A percentile compares a stretch with the other conserved stretches of the same genome.
phyloP scores from a whole-genome alignment of 2,797 vertebrate species.

The Sebastolobus altivelis region DNA sequence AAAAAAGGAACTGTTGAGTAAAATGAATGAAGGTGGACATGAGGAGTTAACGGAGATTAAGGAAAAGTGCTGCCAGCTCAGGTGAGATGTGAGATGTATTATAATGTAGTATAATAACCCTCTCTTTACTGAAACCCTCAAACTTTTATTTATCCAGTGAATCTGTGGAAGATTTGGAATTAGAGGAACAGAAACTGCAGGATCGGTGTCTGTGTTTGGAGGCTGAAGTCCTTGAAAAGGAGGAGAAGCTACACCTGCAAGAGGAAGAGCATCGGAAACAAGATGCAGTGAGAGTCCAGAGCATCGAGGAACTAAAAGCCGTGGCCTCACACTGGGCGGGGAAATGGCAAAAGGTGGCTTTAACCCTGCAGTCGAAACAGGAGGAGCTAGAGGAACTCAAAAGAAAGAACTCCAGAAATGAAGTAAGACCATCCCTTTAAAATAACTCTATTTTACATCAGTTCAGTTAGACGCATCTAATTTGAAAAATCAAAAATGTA shows the following conservation, averaged over 20 bases:
- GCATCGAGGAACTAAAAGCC: slow-evolving; percentile 74
- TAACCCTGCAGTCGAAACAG: slow-evolving; percentile 75
- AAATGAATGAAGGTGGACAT: slow-evolving; percentile 50
- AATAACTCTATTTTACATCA: neutral
- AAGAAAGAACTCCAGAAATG: slow-evolving; percentile 49
- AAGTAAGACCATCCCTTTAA: slow-evolving; percentile 47
- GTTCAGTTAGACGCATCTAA: neutral
- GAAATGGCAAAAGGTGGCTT: slow-evolving; percentile 79
- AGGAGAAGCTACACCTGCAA: slow-evolving; percentile 55
- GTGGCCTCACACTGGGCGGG: slow-evolving; percentile 80
- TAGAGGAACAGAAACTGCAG: slow-evolving; percentile 74
- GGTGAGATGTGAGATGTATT: slow-evolving; percentile 57
- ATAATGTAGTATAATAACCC: neutral
- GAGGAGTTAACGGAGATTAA: slow-evolving; percentile 59
- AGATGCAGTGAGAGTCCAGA: slow-evolving; percentile 53
- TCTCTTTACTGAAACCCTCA: neutral
- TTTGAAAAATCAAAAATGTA: neutral
- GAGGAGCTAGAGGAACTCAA: slow-evolving; percentile 73
- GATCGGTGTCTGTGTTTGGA: slow-evolving; percentile 65
- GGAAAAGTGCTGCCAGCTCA: slow-evolving; percentile 67
- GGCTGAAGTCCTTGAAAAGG: slow-evolving; percentile 63
- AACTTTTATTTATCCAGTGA: slow-evolving; percentile 56
- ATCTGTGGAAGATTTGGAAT: slow-evolving; percentile 56
- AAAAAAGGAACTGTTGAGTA: slow-evolving; percentile 67
- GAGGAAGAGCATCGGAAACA: slow-evolving; percentile 62